Base-by-base conservation (phyloP, 2,113 vertebrate genomes). In the Tamias sibiricus region DNA sequence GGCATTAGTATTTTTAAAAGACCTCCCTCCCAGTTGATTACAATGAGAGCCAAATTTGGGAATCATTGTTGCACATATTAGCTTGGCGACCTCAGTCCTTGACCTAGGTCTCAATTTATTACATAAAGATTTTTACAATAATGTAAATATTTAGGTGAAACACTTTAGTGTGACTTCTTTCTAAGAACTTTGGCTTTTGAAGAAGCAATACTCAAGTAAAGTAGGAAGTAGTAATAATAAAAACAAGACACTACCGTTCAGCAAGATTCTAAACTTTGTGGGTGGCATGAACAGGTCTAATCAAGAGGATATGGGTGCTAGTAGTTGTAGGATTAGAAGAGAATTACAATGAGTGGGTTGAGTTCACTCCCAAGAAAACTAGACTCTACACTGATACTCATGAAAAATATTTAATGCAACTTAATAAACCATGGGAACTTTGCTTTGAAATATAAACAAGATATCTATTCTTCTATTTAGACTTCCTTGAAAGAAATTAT, bases 401-500 rank as follows among this genome's bases (percentile, higher is more conserved):
- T n/a, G 40, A 42, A 87, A 92, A 94, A 59, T 57, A 69, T 71
- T 72, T 64, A 76, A 80, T 57, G n/a, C 7, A 68, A 24, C 8
- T 74, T 95, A 71, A 57, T 89, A 64, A 77, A 14, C 11, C 84
- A 19, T 62, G 26, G 76, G 6, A 68, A 77, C 1, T 66, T 26
- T 94, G 16, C 59, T 91, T 90, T 52, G 47, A 87, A 87, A 76
- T 64, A 57, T 69, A 71, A 72, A 57, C 7, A 69, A 68, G 54
- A 76, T 72, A 59, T 0, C 4, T 90, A 49, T 86, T 85, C n/a
- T 44, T 37, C 24, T 57, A 35, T 52, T 84, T 75, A 47, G 6
- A 68, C 62, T 85, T 91, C 35, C 62, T 94, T 74, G 52, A 88
- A 83, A 24, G 49, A 96, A 81, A 69, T 57, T 35, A 69, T 72